Percentiles rank a stretch among this genome's conserved stretches.
These are phyloP conservation scores for Sepioteuthis lessoniana DNA, from an alignment of 2,888 invertebrate species.

Conservation along the genomic window DNA sequence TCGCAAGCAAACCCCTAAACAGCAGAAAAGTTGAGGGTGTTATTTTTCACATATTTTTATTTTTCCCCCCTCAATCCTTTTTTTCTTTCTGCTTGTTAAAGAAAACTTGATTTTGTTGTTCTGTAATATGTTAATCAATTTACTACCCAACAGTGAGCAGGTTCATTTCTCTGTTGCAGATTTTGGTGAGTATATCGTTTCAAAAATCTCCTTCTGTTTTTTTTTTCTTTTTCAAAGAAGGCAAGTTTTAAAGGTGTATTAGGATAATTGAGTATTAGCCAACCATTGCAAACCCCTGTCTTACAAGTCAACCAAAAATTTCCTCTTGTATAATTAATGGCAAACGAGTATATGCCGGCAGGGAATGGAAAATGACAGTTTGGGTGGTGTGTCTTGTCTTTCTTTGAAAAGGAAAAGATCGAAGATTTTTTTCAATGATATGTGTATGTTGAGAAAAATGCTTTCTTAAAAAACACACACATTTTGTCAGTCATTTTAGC, in stretches of 20 bases:
- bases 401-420: too few relatives aligned
- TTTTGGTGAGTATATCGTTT: background rate
- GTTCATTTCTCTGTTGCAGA: background rate
- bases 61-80: too few relatives aligned
- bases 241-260: background rate
- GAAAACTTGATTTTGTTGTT: too few relatives aligned
- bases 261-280: background rate
- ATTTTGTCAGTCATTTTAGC: background rate
- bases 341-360: background rate
- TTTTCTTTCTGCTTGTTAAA: too few relatives aligned
- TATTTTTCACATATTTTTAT: too few relatives aligned
- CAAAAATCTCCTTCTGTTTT: background rate
- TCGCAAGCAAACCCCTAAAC: too few relatives aligned
- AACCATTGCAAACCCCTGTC: background rate
- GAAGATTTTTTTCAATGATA: too few relatives aligned
- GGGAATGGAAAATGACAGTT: background rate
- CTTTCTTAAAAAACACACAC: background rate
- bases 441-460: background rate
- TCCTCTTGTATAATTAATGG: background rate
- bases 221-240: background rate
- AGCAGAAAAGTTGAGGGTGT: too few relatives aligned
- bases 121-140: background rate
- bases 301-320: background rate
- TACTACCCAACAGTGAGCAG: background rate
- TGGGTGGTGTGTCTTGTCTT: background rate